Conservation (phyloP, 2,888 invertebrate genomes). For the Pilophorus perplexus region DNA sequence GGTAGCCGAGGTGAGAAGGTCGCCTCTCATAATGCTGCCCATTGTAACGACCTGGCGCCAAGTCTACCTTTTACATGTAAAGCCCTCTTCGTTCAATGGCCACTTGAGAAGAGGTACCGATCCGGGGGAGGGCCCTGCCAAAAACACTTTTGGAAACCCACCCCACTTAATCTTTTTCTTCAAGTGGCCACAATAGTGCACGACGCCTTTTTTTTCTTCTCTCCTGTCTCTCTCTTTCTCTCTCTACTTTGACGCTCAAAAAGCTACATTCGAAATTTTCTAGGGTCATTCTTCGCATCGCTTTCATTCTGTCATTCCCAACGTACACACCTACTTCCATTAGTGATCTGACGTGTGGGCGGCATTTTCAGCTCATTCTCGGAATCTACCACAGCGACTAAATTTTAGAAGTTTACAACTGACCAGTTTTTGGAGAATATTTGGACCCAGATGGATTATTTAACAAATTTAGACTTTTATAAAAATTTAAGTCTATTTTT, state of each 20-base stretch:
- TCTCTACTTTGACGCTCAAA: not conserved
- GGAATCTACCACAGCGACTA: no score
- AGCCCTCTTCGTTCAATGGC: not conserved
- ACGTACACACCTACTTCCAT: no score
- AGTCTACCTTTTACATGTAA: not conserved
- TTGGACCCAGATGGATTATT: no score
- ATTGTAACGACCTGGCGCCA: not conserved
- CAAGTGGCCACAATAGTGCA: not conserved
- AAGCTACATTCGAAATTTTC: not conserved
- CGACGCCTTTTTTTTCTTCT: not conserved
- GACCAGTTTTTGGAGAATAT: no score
- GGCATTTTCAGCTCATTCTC: no score
- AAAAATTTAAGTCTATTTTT: no score
- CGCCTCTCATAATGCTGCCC: slow-evolving; percentile 5
- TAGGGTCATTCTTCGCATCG: no score
- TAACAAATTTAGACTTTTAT: no score
- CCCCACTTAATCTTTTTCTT: not conserved
- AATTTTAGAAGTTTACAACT: no score
- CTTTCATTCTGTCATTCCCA: no score
- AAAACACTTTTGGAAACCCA: not conserved
- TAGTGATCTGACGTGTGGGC: no score
- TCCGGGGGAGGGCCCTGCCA: not conserved
- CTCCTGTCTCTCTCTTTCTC: not conserved
- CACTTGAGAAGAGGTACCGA: no score
- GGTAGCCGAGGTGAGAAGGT: slow-evolving; percentile 19